A percentile compares a stretch with the other conserved stretches of the same genome.
These are phyloP conservation scores for Cylindroiulus punctatus DNA, from an alignment of 2,888 invertebrate species.

Conservation along the genomic window DNA sequence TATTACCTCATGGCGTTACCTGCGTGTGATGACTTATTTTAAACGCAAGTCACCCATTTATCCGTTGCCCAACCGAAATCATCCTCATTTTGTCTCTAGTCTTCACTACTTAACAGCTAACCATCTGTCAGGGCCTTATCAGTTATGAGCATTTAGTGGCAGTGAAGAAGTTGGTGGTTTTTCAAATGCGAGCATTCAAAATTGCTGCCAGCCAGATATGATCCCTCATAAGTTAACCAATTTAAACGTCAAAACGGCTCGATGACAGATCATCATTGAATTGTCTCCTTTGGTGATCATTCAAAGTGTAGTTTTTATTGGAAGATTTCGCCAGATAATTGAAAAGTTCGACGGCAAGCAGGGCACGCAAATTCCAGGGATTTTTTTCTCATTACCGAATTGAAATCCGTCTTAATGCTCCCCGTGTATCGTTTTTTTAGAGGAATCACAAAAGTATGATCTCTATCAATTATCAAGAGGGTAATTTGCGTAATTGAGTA, in stretches of 20 bases:
- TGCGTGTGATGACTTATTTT: not conserved
- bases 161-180: not conserved
- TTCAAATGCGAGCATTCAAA: not conserved
- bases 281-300: not conserved
- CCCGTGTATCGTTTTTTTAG: constrained; percentile 23
- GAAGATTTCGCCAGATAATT: constrained; percentile 34
- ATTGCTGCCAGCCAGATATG: not conserved
- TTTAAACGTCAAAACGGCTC: not conserved
- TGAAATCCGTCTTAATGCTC: constrained; percentile 28
- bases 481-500: constrained; percentile 50
- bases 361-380: not conserved
- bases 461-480: constrained; percentile 48
- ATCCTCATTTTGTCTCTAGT: constrained; percentile 26
- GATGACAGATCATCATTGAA: constrained; percentile 11
- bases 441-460: constrained; percentile 41
- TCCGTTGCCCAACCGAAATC: not conserved
- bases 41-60: not conserved
- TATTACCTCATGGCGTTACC: constrained; percentile 7
- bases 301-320: not conserved
- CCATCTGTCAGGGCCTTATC: not conserved
- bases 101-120: not conserved
- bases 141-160: not conserved
- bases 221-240: not conserved
- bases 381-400: constrained; percentile 36
- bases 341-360: not conserved